Conservation (phyloP, 2,113 vertebrate species). For the Peromyscus californicus region DNA sequence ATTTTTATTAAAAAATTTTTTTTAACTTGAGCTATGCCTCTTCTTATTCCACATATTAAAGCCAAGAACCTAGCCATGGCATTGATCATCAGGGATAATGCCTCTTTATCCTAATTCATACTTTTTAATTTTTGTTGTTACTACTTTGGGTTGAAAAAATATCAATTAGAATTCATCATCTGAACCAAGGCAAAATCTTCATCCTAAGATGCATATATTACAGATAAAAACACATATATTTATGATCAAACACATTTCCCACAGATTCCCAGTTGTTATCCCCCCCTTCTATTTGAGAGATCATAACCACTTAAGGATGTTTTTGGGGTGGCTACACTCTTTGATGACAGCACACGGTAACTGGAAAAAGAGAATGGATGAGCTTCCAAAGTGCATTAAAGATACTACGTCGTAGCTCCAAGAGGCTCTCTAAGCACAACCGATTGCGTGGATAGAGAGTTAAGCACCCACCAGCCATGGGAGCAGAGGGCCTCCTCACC, state of each 20-base stretch:
- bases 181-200: neutral
- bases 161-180: neutral
- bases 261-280: neutral
- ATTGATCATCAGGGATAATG: neutral
- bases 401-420: rapidly evolving
- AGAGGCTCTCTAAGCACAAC: neutral
- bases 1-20: conserved; percentile 25
- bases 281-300: conserved; percentile 12
- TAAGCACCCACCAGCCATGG: neutral
- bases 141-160: conserved; percentile 9
- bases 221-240: neutral
- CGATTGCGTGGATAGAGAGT: rapidly evolving
- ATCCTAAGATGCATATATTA: too few relatives aligned
- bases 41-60: neutral
- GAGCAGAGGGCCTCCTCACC: rapidly evolving
- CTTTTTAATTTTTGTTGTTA: conserved; percentile 6
- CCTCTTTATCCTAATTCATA: neutral
- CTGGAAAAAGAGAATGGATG: too few relatives aligned
- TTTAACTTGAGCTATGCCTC: neutral
- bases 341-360: neutral
- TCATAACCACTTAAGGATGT: neutral
- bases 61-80: neutral
- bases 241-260: neutral
- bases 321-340: neutral
- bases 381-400: neutral